Percentiles rank a stretch among this genome's conserved stretches.
Evolutionary conservation across 1,140 invertebrate genomes (phyloP).

Genomic region (Drosophila lini): DNA sequence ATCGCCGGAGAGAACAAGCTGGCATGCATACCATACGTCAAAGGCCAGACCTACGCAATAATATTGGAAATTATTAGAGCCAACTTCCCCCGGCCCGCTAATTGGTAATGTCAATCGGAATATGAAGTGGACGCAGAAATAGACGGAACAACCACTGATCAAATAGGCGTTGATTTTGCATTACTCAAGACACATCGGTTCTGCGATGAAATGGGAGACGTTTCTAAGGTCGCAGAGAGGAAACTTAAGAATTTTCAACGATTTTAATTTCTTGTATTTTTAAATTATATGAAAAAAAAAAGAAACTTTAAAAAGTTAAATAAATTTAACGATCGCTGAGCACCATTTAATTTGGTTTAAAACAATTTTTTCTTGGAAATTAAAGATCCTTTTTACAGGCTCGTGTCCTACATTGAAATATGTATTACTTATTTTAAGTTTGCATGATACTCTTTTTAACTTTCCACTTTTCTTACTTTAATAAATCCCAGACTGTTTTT

Average conservation of each 20-base stretch:
- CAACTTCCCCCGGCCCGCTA: conserved; percentile 50
- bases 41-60: conserved; percentile 36
- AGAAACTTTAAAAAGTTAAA: neutral
- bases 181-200: neutral
- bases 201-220: neutral
- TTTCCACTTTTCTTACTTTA: neutral
- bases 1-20: conserved; percentile 1
- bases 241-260: neutral
- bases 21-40: conserved; percentile 10
- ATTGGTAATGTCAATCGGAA: conserved; percentile 75
- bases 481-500: neutral
- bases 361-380: neutral
- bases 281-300: neutral
- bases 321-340: no score
- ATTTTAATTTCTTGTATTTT: neutral
- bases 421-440: neutral
- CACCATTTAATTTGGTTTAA: neutral
- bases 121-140: conserved; percentile 49
- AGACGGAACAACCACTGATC: conserved; percentile 10
- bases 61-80: conserved; percentile 43
- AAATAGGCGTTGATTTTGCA: conserved; percentile 31
- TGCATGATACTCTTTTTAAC: neutral
- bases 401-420: neutral
- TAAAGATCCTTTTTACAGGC: neutral
- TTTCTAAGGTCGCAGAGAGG: neutral